phyloP scores from a whole-genome alignment of 2,113 vertebrate species.

The Brienomyrus longianalis region DNA sequence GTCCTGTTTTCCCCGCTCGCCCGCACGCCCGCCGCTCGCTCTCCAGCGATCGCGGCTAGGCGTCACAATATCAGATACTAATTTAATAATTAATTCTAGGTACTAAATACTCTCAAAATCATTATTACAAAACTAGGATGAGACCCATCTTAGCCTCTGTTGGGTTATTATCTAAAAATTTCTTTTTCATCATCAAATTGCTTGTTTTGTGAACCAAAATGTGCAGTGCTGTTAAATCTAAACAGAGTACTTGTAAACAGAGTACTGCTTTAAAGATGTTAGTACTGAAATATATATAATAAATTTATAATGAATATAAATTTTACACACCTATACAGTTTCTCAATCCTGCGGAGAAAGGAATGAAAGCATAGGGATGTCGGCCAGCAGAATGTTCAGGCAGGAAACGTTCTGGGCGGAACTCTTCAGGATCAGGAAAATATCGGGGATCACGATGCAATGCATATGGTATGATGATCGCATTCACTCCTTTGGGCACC shows the following conservation, averaged over 20 bases:
- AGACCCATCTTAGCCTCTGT: neutral
- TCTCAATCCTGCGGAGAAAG: constrained; percentile 78
- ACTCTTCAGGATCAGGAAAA: constrained; percentile 72
- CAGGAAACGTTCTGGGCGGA: constrained; percentile 71
- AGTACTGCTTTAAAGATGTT: neutral
- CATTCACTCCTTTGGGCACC: constrained; percentile 54
- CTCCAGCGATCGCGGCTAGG: too few species aligned
- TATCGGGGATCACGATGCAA: constrained; percentile 66
- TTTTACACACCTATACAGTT: constrained; percentile 75
- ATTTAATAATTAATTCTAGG: neutral
- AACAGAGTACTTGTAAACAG: neutral
- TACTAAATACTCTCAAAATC: neutral
- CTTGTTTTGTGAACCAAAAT: neutral
- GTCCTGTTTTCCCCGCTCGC: too few species aligned
- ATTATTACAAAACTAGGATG: neutral
- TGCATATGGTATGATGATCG: constrained; percentile 58
- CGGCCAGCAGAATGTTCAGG: constrained; percentile 62
- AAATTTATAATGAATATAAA: neutral
- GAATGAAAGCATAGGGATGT: constrained; percentile 67
- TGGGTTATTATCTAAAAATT: neutral
- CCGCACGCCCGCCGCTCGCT: too few species aligned
- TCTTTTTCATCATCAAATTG: neutral
- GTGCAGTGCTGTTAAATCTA: neutral
- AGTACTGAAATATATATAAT: neutral
- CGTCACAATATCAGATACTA: too few species aligned